phyloP scores from a whole-genome alignment of 2,888 invertebrate species.

The Galeruca laticollis region DNA sequence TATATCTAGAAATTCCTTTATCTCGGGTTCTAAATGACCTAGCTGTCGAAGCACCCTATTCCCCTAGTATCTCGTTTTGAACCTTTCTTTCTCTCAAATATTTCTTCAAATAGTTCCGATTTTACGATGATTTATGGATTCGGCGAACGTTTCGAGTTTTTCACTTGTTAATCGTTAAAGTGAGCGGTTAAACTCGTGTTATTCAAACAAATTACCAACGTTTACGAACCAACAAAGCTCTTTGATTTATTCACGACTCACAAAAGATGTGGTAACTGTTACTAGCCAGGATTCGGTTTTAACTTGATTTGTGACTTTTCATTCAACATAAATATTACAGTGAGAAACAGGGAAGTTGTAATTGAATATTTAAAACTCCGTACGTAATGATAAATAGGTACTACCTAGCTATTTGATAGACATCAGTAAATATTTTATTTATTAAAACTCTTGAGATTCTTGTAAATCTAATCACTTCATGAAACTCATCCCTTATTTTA shows the following conservation, averaged over 20 bases:
- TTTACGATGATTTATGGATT: constrained; percentile 28
- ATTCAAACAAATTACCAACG: constrained; percentile 34
- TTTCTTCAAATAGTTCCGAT: constrained; percentile 26
- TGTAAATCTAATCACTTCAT: too few relatives aligned
- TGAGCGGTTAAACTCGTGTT: constrained; percentile 33
- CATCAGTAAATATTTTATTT: too few relatives aligned
- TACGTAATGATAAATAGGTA: too few relatives aligned
- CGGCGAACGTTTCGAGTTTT: constrained; percentile 27
- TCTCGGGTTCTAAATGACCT: too few relatives aligned
- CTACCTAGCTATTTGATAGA: too few relatives aligned
- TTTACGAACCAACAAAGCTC: constrained; percentile 33
- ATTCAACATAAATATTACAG: constrained; percentile 10
- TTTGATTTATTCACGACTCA: constrained; percentile 29
- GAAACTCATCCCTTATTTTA: too few relatives aligned
- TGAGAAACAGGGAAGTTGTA: background rate
- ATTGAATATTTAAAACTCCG: background rate
- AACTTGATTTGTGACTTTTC: constrained; percentile 11
- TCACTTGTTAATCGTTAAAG: constrained; percentile 24
- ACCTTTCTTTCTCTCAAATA: constrained; percentile 18
- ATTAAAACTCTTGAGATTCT: too few relatives aligned
- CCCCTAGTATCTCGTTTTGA: too few relatives aligned
- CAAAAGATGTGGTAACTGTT: constrained; percentile 30
- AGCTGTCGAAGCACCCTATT: too few relatives aligned
- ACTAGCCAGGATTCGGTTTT: background rate
- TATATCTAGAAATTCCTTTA: too few relatives aligned